Evolutionary conservation across 2,888 invertebrate genomes (phyloP).

Genomic region (Epinotia brunnichana): DNA sequence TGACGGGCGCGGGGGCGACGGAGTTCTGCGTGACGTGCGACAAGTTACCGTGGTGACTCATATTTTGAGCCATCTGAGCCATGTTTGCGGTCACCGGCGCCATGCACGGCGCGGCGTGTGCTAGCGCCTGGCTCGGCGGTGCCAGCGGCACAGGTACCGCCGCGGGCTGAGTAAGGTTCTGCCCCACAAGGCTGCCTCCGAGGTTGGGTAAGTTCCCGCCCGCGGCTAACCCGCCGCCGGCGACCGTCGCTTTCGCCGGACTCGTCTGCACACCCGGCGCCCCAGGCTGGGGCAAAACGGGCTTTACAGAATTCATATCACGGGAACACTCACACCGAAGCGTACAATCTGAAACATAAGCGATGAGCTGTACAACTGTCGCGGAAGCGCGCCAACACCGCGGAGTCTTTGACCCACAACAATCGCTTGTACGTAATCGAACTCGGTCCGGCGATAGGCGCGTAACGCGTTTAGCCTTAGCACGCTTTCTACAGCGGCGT

Average conservation of each 20-base stretch:
- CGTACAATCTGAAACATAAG: constrained; percentile 74
- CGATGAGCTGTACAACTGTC: constrained; percentile 65
- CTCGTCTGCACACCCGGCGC: constrained; percentile 76
- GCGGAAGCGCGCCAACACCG: constrained; percentile 64
- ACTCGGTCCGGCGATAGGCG: constrained; percentile 62
- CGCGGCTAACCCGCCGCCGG: constrained; percentile 55
- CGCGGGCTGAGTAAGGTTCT: constrained; percentile 73
- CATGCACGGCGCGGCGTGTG: constrained; percentile 78
- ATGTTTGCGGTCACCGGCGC: constrained; percentile 80
- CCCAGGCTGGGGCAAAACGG: constrained; percentile 81
- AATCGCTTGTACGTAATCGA: constrained; percentile 76
- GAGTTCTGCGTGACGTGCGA: constrained; percentile 77
- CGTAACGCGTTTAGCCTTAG: constrained; percentile 63
- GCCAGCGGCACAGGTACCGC: constrained; percentile 59
- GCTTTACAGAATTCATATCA: constrained; percentile 86
- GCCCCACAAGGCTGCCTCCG: constrained; percentile 66
- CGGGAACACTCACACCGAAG: constrained; percentile 55
- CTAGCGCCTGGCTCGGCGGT: constrained; percentile 60
- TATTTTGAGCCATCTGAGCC: constrained; percentile 82
- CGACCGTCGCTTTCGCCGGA: constrained; percentile 77
- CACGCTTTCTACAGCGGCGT: constrained; percentile 59
- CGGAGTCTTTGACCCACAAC: constrained; percentile 81
- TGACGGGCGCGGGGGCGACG: constrained; percentile 64
- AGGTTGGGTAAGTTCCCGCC: constrained; percentile 36
- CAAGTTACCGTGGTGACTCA: constrained; percentile 81